Evolutionary conservation across 2,888 invertebrate species (phyloP), one percentile per base, ranked within the genome.

Genomic region (Drosophila colorata): DNA sequence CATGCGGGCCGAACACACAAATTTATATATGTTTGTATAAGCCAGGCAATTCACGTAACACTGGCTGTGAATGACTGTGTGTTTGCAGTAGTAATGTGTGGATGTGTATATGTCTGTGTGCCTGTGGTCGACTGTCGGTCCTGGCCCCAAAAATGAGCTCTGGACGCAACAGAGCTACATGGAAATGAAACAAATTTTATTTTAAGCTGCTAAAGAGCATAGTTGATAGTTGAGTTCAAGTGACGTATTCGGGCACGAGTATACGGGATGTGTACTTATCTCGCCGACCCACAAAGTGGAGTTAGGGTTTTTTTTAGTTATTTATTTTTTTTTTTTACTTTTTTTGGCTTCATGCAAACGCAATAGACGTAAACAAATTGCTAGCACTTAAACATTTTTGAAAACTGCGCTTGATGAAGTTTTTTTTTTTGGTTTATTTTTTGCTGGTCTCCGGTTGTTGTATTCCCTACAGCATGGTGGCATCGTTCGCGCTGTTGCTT

Each of bases 311-410:
- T 66, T 46, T 66, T 35, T 49, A 66, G 31, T 18, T 33, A 47
- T 31, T 52, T 56, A 40, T 47, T 47, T 53, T 41, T 60, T 31
- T 40, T 18, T 31, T 57, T 38, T 14, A 20, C 41, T 44, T 31
- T 44, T 44, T 49, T 55, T 63, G 14, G 41, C 31, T 37, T 43
- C 20, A 55, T 60, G 53, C 59, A 52, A 68, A 64, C 65, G 87
- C 64, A 80, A 83, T 67, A 76, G 80, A 80, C 80, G 68, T 76
- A 87, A 87, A 80, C 80, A 80, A 80, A 80, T 80, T 80, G 80
- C 80, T 67, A 80, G 78, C 80, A 80, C 80, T 80, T 83, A 87
- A 81, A 80, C 84, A 81, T 81, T 86, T 78, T 80, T 80, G 83
- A 69, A 80, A 80, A 72, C 69, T 76, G 60, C 72, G 84, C 84